Evolutionary conservation across 2,113 vertebrate genomes (phyloP).

Genomic region (Catharus fuscescens): DNA sequence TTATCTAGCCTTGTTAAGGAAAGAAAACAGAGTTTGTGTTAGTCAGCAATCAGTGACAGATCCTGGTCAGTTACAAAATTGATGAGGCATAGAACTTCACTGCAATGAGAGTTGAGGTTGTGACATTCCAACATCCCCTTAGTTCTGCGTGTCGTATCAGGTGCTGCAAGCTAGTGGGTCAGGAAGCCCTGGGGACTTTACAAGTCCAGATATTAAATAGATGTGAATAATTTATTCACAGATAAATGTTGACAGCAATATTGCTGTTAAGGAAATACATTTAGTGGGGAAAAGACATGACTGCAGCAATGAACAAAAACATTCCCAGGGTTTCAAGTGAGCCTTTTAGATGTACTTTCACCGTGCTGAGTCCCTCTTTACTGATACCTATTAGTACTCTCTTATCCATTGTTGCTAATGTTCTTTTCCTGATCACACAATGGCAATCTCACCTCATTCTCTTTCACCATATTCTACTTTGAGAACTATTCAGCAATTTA

Average conservation of each 20-base stretch:
- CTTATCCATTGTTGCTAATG: neutral
- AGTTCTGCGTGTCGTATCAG: neutral
- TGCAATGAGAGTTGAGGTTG: neutral
- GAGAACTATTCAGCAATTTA: neutral
- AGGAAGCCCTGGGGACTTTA: neutral
- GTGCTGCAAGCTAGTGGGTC: neutral
- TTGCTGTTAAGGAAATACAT: neutral
- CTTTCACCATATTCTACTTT: neutral
- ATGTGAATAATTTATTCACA: neutral
- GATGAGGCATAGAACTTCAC: neutral
- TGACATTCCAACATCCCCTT: neutral
- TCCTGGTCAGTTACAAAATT: neutral
- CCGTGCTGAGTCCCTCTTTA: neutral
- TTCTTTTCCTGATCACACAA: neutral
- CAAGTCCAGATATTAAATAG: neutral
- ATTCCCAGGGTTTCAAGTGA: neutral
- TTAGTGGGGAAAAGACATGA: neutral
- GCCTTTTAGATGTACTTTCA: neutral
- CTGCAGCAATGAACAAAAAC: neutral
- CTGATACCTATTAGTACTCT: neutral
- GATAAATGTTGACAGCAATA: neutral
- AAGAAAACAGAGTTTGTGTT: neutral
- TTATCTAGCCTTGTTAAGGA: neutral
- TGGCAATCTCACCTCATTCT: neutral
- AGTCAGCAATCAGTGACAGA: neutral